Evolutionary conservation across 2,797 vertebrate species (phyloP), one percentile per base, ranked within the genome.

Genomic region (Galagoides demidoff): DNA sequence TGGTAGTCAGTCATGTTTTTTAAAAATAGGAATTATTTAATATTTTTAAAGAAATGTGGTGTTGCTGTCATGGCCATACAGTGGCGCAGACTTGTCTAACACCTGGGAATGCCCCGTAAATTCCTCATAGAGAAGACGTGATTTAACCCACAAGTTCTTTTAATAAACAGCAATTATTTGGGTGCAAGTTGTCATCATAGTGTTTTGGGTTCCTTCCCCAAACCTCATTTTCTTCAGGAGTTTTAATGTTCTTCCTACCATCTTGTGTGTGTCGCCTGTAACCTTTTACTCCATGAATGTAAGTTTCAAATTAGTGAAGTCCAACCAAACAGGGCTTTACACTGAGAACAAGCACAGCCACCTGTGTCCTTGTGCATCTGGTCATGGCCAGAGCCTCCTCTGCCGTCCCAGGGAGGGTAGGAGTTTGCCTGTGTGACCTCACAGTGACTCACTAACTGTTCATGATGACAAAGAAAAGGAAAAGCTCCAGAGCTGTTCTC

Each of bases 291-390:
- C 74, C 45, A 13, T 29, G 39, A 79, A 39, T 73, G 27, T 76
- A 87, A 76, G 77, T n/a, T 59, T 79, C 64, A 55, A 12, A 79
- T 92, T 11, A 57, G 57, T 76, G 70, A 83, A 68, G 43, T 39
- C 29, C 61, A 16, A 6, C 37, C 52, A 71, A 68, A 31, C 23
- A 25, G 19, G 13, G 59, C 49, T 93, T 70, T 23, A n/a, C 23
- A 92, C 4, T 63, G 78, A 14, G 43, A 63, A 64, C 11, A 76
- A 27, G 27, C 34, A 29, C 27, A 14, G 10, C 64, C 25, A 1
- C 5, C 0, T 16, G 34, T 3, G 39, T 16, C 6, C 7, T 2
- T 19, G 64, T 14, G 1, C 11, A 2, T 74, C 29, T 64, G 12
- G 43, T 37, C 66, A 16, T 5, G 70, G 27, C 22, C 43, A 22